Percentiles rank a stretch among this genome's conserved stretches.
Evolutionary conservation across 2,113 vertebrate species (phyloP).

Genomic region (Sterna hirundo): DNA sequence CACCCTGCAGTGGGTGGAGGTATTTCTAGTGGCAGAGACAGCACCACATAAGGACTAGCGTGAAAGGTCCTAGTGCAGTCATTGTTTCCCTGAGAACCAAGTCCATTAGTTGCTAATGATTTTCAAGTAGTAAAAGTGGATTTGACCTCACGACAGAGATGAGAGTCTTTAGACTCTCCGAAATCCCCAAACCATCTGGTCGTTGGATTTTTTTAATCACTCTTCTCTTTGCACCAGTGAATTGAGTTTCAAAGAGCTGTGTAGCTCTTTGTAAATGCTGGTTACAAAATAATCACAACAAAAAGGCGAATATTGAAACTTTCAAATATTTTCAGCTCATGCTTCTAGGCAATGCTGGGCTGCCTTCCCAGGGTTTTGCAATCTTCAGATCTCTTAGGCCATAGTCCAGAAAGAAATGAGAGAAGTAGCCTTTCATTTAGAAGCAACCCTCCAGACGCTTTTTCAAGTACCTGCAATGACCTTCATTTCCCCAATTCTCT

Average conservation of each 20-base stretch:
- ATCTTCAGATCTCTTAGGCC: constrained; percentile 10
- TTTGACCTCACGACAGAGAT: background rate
- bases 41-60: background rate
- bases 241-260: constrained; percentile 5
- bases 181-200: constrained; percentile 22
- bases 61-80: background rate
- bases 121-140: background rate
- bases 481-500: constrained; percentile 14
- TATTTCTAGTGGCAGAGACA: background rate
- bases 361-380: background rate
- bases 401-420: constrained; percentile 30
- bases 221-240: constrained; percentile 24
- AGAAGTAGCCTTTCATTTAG: constrained; percentile 34
- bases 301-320: background rate
- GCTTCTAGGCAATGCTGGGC: background rate
- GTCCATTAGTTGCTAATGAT: background rate
- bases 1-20: background rate
- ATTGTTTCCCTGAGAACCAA: background rate
- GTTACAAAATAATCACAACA: constrained; percentile 22
- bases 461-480: constrained; percentile 24
- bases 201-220: background rate
- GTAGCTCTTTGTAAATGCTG: background rate
- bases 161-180: background rate
- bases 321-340: background rate
- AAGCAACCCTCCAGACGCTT: constrained; percentile 19